Evolutionary conservation across 2,797 vertebrate genomes (phyloP).

Genomic region (Scyliorhinus canicula): DNA sequence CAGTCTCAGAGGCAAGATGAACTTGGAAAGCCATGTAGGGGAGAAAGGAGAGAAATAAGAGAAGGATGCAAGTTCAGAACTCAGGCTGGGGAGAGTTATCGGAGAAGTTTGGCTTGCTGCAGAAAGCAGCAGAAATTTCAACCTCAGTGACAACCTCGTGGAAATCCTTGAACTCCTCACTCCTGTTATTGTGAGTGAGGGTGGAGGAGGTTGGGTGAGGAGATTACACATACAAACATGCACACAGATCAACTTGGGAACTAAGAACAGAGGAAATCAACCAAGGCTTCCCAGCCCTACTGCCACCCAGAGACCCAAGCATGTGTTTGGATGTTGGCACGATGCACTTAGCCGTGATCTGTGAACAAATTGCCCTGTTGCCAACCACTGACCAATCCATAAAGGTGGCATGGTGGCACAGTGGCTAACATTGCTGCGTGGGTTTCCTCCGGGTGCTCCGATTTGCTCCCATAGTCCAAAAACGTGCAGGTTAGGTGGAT

Average conservation of each 20-base stretch:
- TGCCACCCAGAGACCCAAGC: not conserved
- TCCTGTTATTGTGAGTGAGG: not conserved
- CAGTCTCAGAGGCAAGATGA: not conserved
- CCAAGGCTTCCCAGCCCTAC: not conserved
- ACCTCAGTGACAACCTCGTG: not conserved
- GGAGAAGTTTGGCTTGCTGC: not conserved
- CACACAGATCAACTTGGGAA: not conserved
- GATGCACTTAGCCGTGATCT: not conserved
- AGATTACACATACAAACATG: not conserved
- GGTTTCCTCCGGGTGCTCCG: no score
- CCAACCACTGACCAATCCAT: not conserved
- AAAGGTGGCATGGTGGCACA: no score
- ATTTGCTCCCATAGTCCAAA: no score
- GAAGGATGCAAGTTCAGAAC: not conserved
- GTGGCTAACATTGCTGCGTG: no score
- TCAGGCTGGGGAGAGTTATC: not conserved
- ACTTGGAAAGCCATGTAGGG: not conserved
- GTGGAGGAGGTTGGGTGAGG: not conserved
- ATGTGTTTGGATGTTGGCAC: not conserved
- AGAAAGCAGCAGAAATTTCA: not conserved
- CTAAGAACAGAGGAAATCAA: not conserved
- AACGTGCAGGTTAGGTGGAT: no score
- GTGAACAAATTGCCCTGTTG: not conserved
- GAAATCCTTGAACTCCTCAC: not conserved
- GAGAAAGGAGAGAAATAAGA: not conserved